Conservation (phyloP, 2,888 invertebrate species). For the Lepidochrysops patricia region DNA sequence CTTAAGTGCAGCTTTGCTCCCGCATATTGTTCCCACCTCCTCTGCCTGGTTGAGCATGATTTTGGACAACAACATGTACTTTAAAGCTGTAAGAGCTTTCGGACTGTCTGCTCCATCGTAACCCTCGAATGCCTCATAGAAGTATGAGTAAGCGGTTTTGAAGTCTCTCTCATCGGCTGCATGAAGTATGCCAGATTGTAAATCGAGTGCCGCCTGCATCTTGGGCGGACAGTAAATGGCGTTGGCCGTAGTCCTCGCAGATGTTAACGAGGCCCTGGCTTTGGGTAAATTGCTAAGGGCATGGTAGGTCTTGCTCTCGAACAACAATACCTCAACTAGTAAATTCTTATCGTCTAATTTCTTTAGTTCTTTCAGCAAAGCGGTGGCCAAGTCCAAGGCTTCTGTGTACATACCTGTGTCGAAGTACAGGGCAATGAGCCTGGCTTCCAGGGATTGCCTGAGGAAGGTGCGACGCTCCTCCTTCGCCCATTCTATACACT, state of each 20-base stretch:
- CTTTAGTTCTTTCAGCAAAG: conserved; percentile 94
- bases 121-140: conserved; percentile 99
- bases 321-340: conserved; percentile 96
- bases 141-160: conserved; percentile 99
- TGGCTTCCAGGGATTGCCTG: conserved; percentile 95
- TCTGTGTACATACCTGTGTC: conserved; percentile 93
- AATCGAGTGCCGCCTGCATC: conserved; percentile 96
- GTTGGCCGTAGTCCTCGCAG: conserved; percentile 99
- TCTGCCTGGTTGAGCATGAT: conserved; percentile 98
- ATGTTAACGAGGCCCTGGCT: conserved; percentile 96
- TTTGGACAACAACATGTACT: conserved; percentile 99
- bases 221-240: conserved; percentile 99
- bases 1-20: conserved; percentile 97
- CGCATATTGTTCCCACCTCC: conserved; percentile 95
- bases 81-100: conserved; percentile 95
- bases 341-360: conserved; percentile 99
- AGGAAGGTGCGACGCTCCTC: conserved; percentile 97
- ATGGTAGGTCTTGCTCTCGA: conserved; percentile 99
- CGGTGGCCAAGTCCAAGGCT: conserved; percentile 88
- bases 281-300: conserved; percentile 97
- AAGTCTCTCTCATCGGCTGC: conserved; percentile 99
- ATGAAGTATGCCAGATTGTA: conserved; percentile 98
- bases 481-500: conserved; percentile 99
- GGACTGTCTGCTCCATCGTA: conserved; percentile 95
- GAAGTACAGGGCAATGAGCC: conserved; percentile 95